Evolutionary conservation across 2,888 invertebrate species (phyloP), one percentile per base, ranked within the genome.

Genomic region (Tetrapedia diversipes): DNA sequence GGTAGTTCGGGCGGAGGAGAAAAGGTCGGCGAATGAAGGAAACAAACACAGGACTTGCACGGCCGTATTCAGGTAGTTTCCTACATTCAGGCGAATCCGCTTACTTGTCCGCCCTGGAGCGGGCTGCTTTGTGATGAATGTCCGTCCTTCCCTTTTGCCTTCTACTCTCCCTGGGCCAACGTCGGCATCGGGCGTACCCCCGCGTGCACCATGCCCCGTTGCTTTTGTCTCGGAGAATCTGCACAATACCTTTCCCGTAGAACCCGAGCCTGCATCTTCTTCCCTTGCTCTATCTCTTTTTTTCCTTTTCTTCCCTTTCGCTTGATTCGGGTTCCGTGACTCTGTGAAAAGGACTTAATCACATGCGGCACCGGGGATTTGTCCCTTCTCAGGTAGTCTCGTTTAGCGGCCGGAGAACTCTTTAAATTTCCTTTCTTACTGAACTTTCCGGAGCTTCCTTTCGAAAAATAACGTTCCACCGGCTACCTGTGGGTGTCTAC

Each of bases 301-400:
- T 34, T 47, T 22, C 32, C 74, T 63, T 72, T 73, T 61, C 74
- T 34, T 47, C n/a, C 32, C 74, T 63, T 72, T 73, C 61, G 75
- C 71, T 67, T 54, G 54, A 68, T 72, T 68, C 72, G 53, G 69
- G 60, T 72, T 72, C 69, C 64, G 77, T 67, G 64, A 71, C 75
- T 83, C 84, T 74, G 71, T 82, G 77, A 82, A 83, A 83, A 80
- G 81, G 79, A 83, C 83, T 83, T 82, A 80, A 85, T 83, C 80
- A 81, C 81, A 78, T 73, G 78, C 79, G 77, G 77, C 70, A 79
- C 75, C 68, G 51, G 74, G 70, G 77, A 82, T 84, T 85, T 84
- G 77, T 84, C 77, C 81, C 79, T 77, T 72, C 61, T 79, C 80
- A 83, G 83, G 83, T 83, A 82, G 82, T 60, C 43, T 54, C 61